phyloP scores from a whole-genome alignment of 2,797 vertebrate genomes.

The Nyctibius grandis region DNA sequence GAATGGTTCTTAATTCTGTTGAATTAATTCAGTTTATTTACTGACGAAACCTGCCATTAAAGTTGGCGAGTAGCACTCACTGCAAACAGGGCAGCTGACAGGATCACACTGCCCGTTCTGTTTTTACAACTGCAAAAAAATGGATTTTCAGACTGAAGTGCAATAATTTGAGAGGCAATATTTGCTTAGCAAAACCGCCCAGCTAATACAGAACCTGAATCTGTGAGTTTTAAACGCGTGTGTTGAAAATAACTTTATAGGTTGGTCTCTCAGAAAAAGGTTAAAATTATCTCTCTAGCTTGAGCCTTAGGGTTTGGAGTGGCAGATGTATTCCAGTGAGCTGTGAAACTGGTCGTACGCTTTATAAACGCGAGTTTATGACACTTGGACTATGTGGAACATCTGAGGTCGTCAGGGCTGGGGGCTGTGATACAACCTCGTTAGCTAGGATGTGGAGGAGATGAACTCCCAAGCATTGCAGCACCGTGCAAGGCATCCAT shows the following conservation, averaged over 20 bases:
- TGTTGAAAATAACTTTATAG: neutral
- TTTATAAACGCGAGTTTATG: neutral
- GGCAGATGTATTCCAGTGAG: neutral
- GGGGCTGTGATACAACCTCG: neutral
- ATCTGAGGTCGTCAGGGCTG: neutral
- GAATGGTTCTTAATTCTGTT: neutral
- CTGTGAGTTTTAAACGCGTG: neutral
- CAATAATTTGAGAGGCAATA: neutral
- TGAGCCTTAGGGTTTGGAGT: neutral
- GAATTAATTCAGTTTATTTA: neutral
- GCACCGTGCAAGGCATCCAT: fast-evolving
- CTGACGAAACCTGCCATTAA: neutral
- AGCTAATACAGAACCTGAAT: neutral
- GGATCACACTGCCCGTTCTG: neutral
- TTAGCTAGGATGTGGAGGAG: neutral
- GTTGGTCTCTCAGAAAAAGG: neutral
- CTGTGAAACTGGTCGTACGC: neutral
- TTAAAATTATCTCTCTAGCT: neutral
- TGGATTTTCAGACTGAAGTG: neutral
- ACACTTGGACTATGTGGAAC: neutral
- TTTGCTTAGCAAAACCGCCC: neutral
- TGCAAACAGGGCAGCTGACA: neutral
- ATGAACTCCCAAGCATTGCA: neutral
- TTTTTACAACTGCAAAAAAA: neutral
- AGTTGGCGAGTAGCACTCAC: neutral